Percentiles rank a stretch among this genome's conserved stretches.
Evolutionary conservation across 2,797 vertebrate genomes (phyloP).

Genomic region (Antennarius maculatus): DNA sequence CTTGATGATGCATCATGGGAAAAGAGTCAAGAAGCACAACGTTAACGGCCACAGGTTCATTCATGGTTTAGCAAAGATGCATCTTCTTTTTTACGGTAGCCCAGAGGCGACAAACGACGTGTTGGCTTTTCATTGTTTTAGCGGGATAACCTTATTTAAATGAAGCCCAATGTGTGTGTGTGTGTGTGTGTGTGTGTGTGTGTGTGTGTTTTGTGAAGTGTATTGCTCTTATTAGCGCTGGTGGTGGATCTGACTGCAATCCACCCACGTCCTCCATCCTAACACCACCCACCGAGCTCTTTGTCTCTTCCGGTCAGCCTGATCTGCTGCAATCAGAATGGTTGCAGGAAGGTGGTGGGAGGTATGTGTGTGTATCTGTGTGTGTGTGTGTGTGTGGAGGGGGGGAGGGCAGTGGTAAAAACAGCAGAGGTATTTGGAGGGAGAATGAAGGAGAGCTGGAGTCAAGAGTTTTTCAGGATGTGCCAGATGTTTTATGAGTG

Average conservation of each 20-base stretch:
- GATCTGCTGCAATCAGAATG: conserved; percentile 59
- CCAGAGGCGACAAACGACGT: no score
- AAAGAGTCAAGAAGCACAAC: no score
- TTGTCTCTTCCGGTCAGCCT: conserved; percentile 40
- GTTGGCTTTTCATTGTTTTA: no score
- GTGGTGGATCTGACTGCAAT: conserved; percentile 66
- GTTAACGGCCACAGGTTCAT: no score
- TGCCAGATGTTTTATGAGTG: no score
- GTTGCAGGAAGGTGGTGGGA: conserved; percentile 55
- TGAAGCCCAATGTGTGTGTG: no score
- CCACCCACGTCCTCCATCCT: conserved; percentile 72
- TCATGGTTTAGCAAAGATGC: no score
- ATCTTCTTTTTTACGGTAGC: no score
- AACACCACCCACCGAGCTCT: conserved; percentile 48
- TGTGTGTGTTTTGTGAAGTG: conserved; percentile 23
- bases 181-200: no score
- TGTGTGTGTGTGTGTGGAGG: conserved; percentile 27
- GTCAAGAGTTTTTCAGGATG: conserved; percentile 14
- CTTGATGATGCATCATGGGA: no score
- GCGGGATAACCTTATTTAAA: no score
- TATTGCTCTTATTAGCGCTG: conserved; percentile 31
- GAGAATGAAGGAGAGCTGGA: conserved; percentile 24
- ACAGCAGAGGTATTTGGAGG: conserved; percentile 18
- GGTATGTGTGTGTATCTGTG: conserved; percentile 37
- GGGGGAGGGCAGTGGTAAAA: conserved; percentile 51